Evolutionary conservation across 2,797 vertebrate species (phyloP).

Genomic region (Falco naumanni): DNA sequence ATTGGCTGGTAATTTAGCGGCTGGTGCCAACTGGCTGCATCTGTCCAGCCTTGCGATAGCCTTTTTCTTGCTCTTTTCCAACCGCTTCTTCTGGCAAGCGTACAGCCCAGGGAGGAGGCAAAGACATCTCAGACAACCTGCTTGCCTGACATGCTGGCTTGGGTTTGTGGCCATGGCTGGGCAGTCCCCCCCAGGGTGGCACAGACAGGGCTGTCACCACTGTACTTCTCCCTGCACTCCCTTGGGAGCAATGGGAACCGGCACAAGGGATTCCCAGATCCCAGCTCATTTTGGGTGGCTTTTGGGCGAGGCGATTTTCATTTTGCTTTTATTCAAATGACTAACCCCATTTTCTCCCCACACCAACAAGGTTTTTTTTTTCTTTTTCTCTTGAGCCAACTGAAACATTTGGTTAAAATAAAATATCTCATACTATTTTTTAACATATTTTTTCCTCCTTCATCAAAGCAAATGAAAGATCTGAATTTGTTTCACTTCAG

Average conservation of each 20-base stretch:
- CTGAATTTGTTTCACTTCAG: background rate
- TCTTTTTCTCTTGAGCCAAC: background rate
- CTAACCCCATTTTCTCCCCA: accelerated
- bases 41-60: constrained; percentile 14
- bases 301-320: background rate
- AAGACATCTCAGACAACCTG: background rate
- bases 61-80: constrained; percentile 33
- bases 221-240: accelerated
- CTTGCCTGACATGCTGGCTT: accelerated
- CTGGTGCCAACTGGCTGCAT: constrained; percentile 48
- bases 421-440: background rate
- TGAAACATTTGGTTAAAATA: background rate
- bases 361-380: background rate
- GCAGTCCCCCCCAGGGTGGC: background rate
- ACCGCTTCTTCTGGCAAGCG: background rate
- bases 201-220: background rate
- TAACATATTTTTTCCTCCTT: accelerated
- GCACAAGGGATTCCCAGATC: background rate
- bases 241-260: background rate
- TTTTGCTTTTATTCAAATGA: background rate
- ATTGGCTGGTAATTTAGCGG: constrained; percentile 39
- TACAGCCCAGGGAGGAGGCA: background rate
- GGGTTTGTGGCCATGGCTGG: background rate
- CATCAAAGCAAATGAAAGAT: background rate
- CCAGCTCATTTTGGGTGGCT: background rate